Conservation (phyloP, 2,888 invertebrate genomes). For the Cryptops parisi region DNA sequence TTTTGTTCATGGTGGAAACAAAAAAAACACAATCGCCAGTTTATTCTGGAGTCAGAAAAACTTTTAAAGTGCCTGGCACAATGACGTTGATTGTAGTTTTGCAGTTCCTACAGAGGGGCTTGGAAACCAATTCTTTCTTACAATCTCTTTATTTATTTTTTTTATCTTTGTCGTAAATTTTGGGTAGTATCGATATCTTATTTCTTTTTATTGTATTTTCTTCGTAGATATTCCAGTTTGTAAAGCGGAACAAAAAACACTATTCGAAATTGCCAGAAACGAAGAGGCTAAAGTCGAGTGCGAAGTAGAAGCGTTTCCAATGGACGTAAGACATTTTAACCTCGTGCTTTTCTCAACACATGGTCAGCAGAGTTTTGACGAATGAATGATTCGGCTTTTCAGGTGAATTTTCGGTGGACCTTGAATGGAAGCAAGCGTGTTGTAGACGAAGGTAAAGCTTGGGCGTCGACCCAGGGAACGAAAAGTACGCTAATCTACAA, state of each 20-base stretch:
- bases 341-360: too few species aligned
- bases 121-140: not conserved
- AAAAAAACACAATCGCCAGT: too few species aligned
- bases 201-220: too few species aligned
- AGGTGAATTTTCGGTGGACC: not conserved
- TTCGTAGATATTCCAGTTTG: constrained; percentile 9
- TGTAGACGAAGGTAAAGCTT: not conserved
- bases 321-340: constrained; percentile 27
- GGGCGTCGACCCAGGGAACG: not conserved
- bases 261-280: constrained; percentile 2
- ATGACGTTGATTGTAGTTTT: too few species aligned
- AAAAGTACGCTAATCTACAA: constrained; percentile 3
- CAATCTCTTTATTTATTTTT: not conserved
- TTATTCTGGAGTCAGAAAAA: too few species aligned
- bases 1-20: too few species aligned
- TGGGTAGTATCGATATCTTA: too few species aligned
- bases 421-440: not conserved
- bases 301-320: constrained; percentile 24
- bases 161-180: not conserved
- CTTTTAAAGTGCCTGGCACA: too few species aligned
- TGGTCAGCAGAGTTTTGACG: too few species aligned
- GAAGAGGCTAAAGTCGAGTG: constrained; percentile 3
- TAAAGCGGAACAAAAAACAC: constrained; percentile 6
- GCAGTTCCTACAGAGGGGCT: not conserved
- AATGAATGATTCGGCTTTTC: too few species aligned